Conservation (phyloP, 2,797 vertebrate species). For the Labeo calbasu region DNA sequence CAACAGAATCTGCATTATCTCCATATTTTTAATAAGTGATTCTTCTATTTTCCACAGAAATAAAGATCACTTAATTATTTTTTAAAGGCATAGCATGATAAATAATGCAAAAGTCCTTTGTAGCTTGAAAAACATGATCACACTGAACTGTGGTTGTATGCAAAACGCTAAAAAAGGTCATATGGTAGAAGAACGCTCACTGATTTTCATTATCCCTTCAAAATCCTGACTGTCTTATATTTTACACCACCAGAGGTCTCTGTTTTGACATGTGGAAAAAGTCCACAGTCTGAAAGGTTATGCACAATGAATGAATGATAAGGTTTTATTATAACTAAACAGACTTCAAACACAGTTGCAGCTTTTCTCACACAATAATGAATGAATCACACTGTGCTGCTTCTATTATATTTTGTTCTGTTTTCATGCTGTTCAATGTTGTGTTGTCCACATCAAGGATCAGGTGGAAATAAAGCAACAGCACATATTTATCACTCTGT, state of each 20-base stretch:
- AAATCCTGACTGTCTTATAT: neutral
- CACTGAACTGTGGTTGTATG: neutral
- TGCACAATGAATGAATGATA: neutral
- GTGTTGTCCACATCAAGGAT: neutral
- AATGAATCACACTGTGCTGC: neutral
- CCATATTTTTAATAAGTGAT: too few relatives aligned
- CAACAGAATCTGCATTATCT: neutral
- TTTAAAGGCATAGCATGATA: neutral
- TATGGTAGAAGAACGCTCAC: too few relatives aligned
- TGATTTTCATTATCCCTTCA: neutral
- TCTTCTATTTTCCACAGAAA: neutral
- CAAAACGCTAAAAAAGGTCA: neutral
- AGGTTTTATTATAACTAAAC: neutral
- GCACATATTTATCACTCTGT: neutral
- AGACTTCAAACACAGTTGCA: neutral
- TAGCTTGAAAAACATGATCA: neutral
- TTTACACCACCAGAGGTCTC: conserved; percentile 6
- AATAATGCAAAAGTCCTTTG: neutral
- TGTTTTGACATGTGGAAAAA: neutral
- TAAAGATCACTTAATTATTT: neutral
- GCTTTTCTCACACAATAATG: neutral
- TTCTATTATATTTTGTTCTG: neutral
- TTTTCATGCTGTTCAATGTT: neutral
- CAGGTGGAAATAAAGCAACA: neutral
- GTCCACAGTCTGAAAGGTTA: neutral